Base-by-base conservation (phyloP, 1,140 invertebrate species). In the Diachasmimorpha longicaudata region DNA sequence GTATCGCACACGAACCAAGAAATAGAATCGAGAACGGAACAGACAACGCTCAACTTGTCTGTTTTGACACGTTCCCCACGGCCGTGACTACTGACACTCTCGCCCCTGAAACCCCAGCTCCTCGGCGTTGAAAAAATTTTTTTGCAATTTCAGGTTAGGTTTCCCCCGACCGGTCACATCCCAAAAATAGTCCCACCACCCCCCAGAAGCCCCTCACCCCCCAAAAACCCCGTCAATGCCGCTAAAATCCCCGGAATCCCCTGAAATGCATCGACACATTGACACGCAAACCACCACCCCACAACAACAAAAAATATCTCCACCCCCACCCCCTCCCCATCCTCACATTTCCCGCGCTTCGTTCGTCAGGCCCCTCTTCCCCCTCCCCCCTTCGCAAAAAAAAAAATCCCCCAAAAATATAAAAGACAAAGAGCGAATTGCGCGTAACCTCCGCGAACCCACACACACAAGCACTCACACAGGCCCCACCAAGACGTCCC, bases 41-140 rank as follows among this genome's bases (percentile, higher is more conserved):
- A 63, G 14, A 19, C 10, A 58, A 19, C n/a, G n/a, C 11, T 13
- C 14, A 10, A 13, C 39, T 39, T 68, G 36, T 39, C 31, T 68
- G 66, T 68, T 68, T 37, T 8, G 58, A 14, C 58, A 66, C 23
- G 39, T 21, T 25, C 19, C 55, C 9, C 66, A 68, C 16, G 23
- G 8, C 66, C 66, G 66, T 68, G 66, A 68, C 66, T 68, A 68
- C 66, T 63, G 52, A 58, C 52, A 58, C 19, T 58, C 52, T 2
- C 52, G n/a, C n/a, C n/a, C 44, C 19, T 14, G n/a, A 55, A 21
- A 21, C 4, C 48, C 6, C 4, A 1, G n/a, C 11, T 14, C 11
- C 39, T 9, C 4, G 11, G 9, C 39, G 4, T 10, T 10, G 39
- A 42, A 42, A 21, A 55, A 55, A 4, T 2, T 55, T 11, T 25